phyloP scores from a whole-genome alignment of 2,888 invertebrate genomes.

The Cephus pygmeus region DNA sequence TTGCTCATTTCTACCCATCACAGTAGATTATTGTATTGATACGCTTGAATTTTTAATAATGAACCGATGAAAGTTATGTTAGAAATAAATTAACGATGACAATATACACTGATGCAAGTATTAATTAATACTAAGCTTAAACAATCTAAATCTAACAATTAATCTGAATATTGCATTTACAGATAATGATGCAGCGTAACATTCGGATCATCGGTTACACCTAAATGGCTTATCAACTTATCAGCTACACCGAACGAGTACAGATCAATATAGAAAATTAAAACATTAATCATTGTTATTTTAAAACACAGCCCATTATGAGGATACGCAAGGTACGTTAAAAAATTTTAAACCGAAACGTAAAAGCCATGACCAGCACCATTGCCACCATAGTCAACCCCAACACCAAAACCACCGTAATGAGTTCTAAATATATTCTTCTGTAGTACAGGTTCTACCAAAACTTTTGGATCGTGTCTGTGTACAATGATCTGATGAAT shows the following conservation, averaged over 20 bases:
- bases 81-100: not conserved
- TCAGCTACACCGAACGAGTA: not conserved
- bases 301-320: not conserved
- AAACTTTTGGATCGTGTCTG: slow-evolving; percentile 16
- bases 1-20: not conserved
- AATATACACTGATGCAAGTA: not conserved
- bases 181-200: not conserved
- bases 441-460: slow-evolving; percentile 7
- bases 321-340: not conserved
- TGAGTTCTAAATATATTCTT: slow-evolving; percentile 16
- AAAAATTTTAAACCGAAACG: slow-evolving; percentile 7
- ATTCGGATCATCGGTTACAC: not conserved
- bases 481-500: slow-evolving; percentile 22
- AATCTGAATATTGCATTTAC: not conserved
- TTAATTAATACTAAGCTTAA: not conserved
- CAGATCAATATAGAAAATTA: not conserved
- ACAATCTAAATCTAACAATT: not conserved
- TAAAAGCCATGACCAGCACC: slow-evolving; percentile 21
- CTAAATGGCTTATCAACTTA: not conserved
- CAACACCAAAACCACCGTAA: slow-evolving; percentile 18
- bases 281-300: not conserved
- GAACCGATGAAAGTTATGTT: not conserved
- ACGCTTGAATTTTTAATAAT: not conserved
- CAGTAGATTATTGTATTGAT: not conserved
- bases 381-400: slow-evolving; percentile 18